A percentile compares a stretch with the other conserved stretches of the same genome.
Conservation (phyloP, 2,797 vertebrate species). For the Spea hammondii region DNA sequence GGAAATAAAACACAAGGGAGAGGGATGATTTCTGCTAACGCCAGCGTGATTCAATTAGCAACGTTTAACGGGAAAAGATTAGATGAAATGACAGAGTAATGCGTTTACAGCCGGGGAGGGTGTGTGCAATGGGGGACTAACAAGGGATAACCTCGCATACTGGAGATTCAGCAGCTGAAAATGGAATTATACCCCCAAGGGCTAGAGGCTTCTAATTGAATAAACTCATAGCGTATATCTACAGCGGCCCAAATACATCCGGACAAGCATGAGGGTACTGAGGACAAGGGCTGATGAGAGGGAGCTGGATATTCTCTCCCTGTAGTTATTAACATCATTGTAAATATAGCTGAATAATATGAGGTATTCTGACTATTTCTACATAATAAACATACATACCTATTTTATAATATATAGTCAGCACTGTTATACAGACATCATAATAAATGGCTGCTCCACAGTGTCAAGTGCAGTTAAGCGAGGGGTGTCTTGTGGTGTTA, state of each 20-base stretch:
- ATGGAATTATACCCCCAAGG: conserved; percentile 53
- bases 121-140: conserved; percentile 27
- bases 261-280: conserved; percentile 36
- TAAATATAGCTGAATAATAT: neutral
- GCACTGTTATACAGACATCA: no score
- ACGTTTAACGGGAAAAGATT: conserved; percentile 46
- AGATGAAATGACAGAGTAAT: conserved; percentile 36
- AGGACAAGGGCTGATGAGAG: conserved; percentile 32
- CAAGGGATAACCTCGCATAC: conserved; percentile 50
- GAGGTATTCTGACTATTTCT: no score
- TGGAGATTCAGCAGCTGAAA: conserved; percentile 48
- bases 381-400: no score
- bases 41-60: conserved; percentile 50
- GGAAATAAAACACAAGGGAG: conserved; percentile 27
- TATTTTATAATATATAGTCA: no score
- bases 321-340: neutral
- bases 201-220: conserved; percentile 51
- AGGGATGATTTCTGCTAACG: conserved; percentile 33
- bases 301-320: conserved; percentile 9
- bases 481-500: no score
- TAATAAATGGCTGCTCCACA: no score
- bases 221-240: conserved; percentile 48
- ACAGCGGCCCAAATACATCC: conserved; percentile 45
- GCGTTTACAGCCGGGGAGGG: conserved; percentile 36
- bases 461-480: no score